Percentiles rank a stretch among this genome's conserved stretches.
These are phyloP conservation scores for Venusia cambrica DNA, from an alignment of 2,888 invertebrate species.

Conservation along the genomic window DNA sequence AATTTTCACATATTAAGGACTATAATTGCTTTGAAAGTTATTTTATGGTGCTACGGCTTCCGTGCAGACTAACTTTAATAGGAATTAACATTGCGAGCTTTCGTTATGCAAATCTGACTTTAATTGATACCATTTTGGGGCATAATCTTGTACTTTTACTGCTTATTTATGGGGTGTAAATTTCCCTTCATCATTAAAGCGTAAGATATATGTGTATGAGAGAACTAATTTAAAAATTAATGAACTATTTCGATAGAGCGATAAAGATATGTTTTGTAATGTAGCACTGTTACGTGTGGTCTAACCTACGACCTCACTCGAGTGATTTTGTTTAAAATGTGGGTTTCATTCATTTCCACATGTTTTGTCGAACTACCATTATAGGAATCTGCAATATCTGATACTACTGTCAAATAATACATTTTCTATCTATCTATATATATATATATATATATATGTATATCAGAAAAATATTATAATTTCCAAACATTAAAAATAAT, in stretches of 20 bases:
- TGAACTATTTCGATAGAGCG: constrained; percentile 21
- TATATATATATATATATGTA: too few species aligned
- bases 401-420: too few species aligned
- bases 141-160: constrained; percentile 29
- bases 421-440: too few species aligned
- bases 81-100: constrained; percentile 47
- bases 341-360: constrained; percentile 21
- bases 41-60: constrained; percentile 46
- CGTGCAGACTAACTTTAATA: constrained; percentile 42
- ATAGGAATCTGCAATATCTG: constrained; percentile 9
- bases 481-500: too few species aligned
- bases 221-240: constrained; percentile 16
- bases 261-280: constrained; percentile 23
- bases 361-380: constrained; percentile 10
- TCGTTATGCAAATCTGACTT: constrained; percentile 48
- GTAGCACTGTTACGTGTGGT: constrained; percentile 21
- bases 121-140: constrained; percentile 37
- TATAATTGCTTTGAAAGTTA: constrained; percentile 62
- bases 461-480: too few species aligned
- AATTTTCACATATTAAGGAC: constrained; percentile 50
- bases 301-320: constrained; percentile 25
- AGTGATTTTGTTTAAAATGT: constrained; percentile 17
- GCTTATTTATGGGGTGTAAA: constrained; percentile 27
- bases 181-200: constrained; percentile 17
- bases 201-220: constrained; percentile 7